Percentiles rank a stretch among this genome's conserved stretches.
phyloP scores from a whole-genome alignment of 2,888 invertebrate species.

The Lasioglossum vierecki region DNA sequence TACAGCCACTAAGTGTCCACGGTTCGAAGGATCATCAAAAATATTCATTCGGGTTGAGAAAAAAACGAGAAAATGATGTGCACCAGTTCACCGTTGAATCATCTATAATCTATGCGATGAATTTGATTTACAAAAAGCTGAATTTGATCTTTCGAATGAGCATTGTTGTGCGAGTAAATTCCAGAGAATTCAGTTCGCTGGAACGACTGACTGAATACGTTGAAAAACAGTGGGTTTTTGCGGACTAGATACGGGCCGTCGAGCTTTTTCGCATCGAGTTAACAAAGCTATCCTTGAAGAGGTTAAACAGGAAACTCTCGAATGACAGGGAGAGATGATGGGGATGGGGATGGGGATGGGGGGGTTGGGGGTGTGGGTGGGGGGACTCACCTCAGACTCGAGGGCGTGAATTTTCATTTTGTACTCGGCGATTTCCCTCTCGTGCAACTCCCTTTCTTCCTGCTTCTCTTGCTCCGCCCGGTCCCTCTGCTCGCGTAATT shows the following conservation, averaged over 20 bases:
- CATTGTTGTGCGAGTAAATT: neutral
- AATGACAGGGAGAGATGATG: neutral
- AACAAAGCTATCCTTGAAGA: neutral
- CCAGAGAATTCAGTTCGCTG: neutral
- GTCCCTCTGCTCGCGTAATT: slow-evolving; percentile 96
- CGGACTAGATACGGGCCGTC: neutral
- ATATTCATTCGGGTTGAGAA: too few relatives aligned
- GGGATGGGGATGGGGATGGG: neutral
- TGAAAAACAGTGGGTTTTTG: neutral
- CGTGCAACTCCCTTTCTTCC: slow-evolving; percentile 97
- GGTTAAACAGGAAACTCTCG: neutral
- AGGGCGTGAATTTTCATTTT: slow-evolving; percentile 96
- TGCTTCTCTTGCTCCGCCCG: slow-evolving; percentile 97
- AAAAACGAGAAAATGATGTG: neutral
- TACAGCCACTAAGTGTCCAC: too few relatives aligned
- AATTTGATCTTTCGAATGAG: neutral
- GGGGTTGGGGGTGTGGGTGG: neutral
- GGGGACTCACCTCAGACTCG: slow-evolving; percentile 89
- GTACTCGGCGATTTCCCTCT: slow-evolving; percentile 96
- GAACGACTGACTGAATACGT: neutral
- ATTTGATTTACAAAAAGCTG: too few relatives aligned
- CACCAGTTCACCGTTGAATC: neutral
- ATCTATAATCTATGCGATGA: too few relatives aligned
- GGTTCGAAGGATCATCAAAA: too few relatives aligned
- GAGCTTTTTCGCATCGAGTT: neutral